A percentile compares a stretch with the other conserved stretches of the same genome.
Evolutionary conservation across 2,113 vertebrate species (phyloP).

Genomic region (Ursus arctos): DNA sequence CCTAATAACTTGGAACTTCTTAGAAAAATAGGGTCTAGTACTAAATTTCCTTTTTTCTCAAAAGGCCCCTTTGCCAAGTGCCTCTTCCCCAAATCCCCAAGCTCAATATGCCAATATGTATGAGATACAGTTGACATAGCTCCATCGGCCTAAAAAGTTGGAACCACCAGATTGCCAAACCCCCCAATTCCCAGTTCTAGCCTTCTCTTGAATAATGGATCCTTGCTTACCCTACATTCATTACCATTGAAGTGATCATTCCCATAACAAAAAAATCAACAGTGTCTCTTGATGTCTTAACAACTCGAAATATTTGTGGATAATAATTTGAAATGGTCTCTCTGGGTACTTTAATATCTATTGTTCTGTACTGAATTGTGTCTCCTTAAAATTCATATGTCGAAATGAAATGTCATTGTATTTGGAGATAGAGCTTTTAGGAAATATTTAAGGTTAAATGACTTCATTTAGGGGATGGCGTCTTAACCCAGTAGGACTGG

Average conservation of each 20-base stretch:
- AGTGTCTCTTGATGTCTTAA: background rate
- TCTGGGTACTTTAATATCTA: background rate
- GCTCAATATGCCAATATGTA: background rate
- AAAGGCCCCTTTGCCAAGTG: background rate
- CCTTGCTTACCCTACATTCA: background rate
- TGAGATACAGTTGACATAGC: background rate
- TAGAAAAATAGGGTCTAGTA: background rate
- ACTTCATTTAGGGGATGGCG: background rate
- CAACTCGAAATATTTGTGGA: constrained; percentile 20
- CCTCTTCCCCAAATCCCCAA: background rate
- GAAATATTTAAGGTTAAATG: background rate
- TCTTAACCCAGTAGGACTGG: background rate
- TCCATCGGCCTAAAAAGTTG: background rate
- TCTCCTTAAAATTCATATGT: background rate
- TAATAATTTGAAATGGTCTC: background rate
- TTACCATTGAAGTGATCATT: background rate
- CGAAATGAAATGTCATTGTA: background rate
- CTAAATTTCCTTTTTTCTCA: background rate
- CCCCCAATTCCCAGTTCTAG: background rate
- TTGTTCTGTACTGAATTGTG: background rate
- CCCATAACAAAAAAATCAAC: background rate
- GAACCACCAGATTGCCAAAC: background rate
- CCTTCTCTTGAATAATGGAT: background rate
- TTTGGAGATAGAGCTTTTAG: background rate
- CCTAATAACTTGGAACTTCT: constrained; percentile 5